Evolutionary conservation across 2,888 invertebrate genomes (phyloP).

Genomic region (Blastobasis adustella): DNA sequence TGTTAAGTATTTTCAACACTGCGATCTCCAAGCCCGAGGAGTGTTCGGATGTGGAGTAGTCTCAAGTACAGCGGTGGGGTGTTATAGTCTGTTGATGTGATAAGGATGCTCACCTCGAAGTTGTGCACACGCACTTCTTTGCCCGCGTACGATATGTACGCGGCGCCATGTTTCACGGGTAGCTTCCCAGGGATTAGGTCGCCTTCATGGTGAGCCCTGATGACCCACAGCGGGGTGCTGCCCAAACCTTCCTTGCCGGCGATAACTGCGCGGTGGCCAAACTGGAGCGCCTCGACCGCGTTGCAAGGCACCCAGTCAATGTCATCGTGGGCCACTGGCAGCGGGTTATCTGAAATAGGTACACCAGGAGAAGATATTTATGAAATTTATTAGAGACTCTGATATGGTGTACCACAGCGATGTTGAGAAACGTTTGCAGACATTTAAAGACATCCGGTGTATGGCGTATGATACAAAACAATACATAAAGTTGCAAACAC

Average conservation of each 20-base stretch:
- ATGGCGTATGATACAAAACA: too few species aligned
- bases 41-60: too few species aligned
- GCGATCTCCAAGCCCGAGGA: too few species aligned
- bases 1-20: too few species aligned
- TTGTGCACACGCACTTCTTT: constrained; percentile 59
- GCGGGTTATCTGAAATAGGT: constrained; percentile 10
- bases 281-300: constrained; percentile 29
- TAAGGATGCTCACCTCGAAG: constrained; percentile 45
- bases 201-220: constrained; percentile 55
- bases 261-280: constrained; percentile 42
- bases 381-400: too few species aligned
- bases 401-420: too few species aligned
- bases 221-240: constrained; percentile 57
- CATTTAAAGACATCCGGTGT: too few species aligned
- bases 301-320: constrained; percentile 54
- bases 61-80: too few species aligned
- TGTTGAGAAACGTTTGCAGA: too few species aligned
- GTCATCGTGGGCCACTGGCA: constrained; percentile 16
- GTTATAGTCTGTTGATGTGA: neutral
- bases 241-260: constrained; percentile 64
- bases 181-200: constrained; percentile 61
- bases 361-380: too few species aligned
- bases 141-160: constrained; percentile 50
- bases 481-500: too few species aligned
- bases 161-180: constrained; percentile 47